These are phyloP conservation scores for Dendrolimus houi DNA, from an alignment of 2,888 invertebrate species.

Conservation along the genomic window DNA sequence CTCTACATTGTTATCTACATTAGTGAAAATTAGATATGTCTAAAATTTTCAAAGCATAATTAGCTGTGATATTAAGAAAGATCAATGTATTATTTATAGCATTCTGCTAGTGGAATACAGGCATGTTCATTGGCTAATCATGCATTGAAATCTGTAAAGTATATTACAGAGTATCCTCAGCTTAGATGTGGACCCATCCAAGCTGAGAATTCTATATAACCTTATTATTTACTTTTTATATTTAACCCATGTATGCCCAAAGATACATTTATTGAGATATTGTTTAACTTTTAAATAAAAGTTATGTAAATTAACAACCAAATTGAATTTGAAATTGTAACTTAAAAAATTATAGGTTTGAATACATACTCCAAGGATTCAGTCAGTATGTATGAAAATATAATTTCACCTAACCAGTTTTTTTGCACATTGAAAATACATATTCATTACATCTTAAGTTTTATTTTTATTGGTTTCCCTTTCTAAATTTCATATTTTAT, in stretches of 20 bases:
- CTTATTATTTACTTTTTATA: conserved; percentile 45
- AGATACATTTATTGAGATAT: not conserved
- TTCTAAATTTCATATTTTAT: too few species aligned
- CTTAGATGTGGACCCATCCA: conserved; percentile 51
- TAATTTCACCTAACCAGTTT: too few species aligned
- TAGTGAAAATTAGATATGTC: conserved; percentile 76
- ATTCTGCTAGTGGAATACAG: conserved; percentile 68
- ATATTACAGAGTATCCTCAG: conserved; percentile 62
- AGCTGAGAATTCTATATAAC: too few species aligned
- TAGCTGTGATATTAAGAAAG: conserved; percentile 76
- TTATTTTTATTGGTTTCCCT: too few species aligned
- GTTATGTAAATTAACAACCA: too few species aligned
- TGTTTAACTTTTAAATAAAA: too few species aligned
- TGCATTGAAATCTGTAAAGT: conserved; percentile 75
- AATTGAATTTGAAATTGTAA: too few species aligned
- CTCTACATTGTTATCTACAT: conserved; percentile 76
- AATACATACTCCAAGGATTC: too few species aligned
- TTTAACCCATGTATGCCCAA: conserved; percentile 28
- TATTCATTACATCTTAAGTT: too few species aligned
- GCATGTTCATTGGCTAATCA: conserved; percentile 76
- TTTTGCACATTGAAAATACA: too few species aligned
- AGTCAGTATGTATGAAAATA: too few species aligned
- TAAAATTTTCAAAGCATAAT: conserved; percentile 77
- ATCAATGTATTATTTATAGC: conserved; percentile 76
- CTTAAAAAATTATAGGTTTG: too few species aligned